Conservation (phyloP, 2,797 vertebrate genomes). For the Notolepis coatsorum region DNA sequence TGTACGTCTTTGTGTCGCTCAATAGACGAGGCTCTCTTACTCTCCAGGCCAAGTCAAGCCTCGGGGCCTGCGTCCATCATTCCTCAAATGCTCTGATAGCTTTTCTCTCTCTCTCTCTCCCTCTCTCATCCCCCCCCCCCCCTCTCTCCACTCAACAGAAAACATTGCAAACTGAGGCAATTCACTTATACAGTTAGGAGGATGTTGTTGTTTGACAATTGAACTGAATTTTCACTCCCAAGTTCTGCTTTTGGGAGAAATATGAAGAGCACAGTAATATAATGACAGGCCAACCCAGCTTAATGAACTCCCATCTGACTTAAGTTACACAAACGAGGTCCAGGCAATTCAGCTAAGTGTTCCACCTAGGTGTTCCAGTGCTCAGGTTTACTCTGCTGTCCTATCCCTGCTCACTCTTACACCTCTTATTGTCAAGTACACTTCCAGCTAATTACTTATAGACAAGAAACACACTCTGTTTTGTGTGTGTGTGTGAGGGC, state of each 20-base stretch:
- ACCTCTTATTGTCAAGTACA: conserved; percentile 44
- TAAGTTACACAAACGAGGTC: conserved; percentile 49
- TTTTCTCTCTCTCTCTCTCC: conserved; percentile 15
- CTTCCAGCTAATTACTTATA: conserved; percentile 56
- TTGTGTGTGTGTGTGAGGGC: conserved; percentile 21
- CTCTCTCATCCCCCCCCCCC: background rate
- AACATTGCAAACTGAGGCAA: background rate
- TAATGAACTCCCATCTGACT: conserved; percentile 43
- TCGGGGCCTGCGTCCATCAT: conserved; percentile 20
- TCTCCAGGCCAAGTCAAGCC: conserved; percentile 38
- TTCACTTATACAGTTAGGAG: conserved; percentile 9
- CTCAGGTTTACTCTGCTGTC: conserved; percentile 28
- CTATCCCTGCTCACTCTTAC: conserved; percentile 33
- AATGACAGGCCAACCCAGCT: conserved; percentile 27
- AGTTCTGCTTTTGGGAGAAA: conserved; percentile 22
- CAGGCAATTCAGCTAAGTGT: conserved; percentile 69
- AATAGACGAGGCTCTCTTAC: conserved; percentile 30
- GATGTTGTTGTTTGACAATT: conserved; percentile 23
- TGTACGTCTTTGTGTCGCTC: conserved; percentile 50
- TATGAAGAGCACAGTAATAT: conserved; percentile 42
- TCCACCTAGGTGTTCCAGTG: conserved; percentile 67
- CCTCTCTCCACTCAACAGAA: conserved; percentile 5
- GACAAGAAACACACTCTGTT: conserved; percentile 57
- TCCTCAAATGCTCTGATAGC: conserved; percentile 1
- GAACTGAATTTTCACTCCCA: conserved; percentile 20